Evolutionary conservation across 2,113 vertebrate genomes (phyloP), one percentile per base, ranked within the genome.

Genomic region (Panthera uncia): DNA sequence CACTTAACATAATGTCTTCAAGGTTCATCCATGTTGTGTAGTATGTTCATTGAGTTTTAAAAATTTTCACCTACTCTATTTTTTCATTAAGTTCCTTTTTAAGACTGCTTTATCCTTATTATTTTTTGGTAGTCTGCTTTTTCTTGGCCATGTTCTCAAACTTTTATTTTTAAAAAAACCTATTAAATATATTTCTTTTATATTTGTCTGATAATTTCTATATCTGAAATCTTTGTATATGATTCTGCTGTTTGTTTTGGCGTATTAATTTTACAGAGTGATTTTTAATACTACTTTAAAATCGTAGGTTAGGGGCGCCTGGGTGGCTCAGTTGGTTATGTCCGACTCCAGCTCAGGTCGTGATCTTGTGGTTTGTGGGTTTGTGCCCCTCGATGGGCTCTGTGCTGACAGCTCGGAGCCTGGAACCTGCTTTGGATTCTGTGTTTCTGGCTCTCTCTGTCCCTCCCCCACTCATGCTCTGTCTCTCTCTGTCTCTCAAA

Each of bases 221-320:
- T 73, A 31, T 80, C 10, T 89, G 48, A 69, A 38, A 38, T 31
- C 36, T 91, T 90, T 97, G 74, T 11, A 69, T 95, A 23, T 41
- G 36, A 57, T 76, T 87, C 36, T 91, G 45, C 41, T 88, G 15
- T 65, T 93, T 89, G 74, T 71, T 94, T 94, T 7, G 41, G 29
- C 76, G 5, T 94, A 18, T 95, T 95, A 86, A 82, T 91, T 96
- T 97, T 94, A 7, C 23, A 68, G 45, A 83, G 73, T 94, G 82
- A 63, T 41, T 90, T 71, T 95, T 76, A 48, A 78, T 52, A 86
- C 55, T 73, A 31, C 36, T 66, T 96, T 65, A 94, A 80, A 91
- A 87, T 87, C 65, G 7, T 80, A 14, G 7, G 57, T 61, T 23
- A 61, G 57, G 19, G 57, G 57, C 9, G 21, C 57, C 57, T 61